Evolutionary conservation across 2,888 invertebrate species (phyloP).

Genomic region (Idaea straminata): DNA sequence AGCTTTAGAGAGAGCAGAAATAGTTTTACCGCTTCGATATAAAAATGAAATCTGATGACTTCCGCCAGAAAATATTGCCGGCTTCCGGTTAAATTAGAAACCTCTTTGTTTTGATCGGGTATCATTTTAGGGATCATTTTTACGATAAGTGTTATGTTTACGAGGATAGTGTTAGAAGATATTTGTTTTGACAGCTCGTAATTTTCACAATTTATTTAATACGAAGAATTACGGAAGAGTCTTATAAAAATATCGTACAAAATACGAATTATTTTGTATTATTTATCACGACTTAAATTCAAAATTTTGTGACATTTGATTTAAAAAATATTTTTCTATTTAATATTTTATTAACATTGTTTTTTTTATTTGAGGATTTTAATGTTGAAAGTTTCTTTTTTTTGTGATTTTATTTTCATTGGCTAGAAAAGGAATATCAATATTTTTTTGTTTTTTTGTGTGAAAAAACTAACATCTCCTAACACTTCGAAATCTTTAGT

Average conservation of each 20-base stretch:
- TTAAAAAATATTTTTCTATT: no score
- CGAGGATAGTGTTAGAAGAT: neutral
- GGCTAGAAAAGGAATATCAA: no score
- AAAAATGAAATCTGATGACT: constrained; percentile 22
- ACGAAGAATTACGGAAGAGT: no score
- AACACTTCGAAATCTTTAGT: no score
- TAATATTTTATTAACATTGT: no score
- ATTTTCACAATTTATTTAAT: neutral
- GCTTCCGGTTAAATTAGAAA: neutral
- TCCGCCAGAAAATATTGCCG: constrained; percentile 5
- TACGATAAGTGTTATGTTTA: neutral
- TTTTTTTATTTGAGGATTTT: no score
- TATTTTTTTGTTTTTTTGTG: no score
- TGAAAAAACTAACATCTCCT: no score
- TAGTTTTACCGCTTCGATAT: neutral
- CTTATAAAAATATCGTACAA: no score
- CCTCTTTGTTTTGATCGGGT: neutral
- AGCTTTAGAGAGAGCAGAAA: constrained; percentile 16
- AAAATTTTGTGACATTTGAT: no score
- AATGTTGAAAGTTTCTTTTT: no score
- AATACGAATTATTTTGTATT: constrained; percentile 8
- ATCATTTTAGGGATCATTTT: neutral
- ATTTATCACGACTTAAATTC: constrained; percentile 6
- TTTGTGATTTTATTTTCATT: no score
- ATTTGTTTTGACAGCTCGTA: neutral